Evolutionary conservation across 1,140 invertebrate genomes (phyloP).

Genomic region (Trichoplusia ni): DNA sequence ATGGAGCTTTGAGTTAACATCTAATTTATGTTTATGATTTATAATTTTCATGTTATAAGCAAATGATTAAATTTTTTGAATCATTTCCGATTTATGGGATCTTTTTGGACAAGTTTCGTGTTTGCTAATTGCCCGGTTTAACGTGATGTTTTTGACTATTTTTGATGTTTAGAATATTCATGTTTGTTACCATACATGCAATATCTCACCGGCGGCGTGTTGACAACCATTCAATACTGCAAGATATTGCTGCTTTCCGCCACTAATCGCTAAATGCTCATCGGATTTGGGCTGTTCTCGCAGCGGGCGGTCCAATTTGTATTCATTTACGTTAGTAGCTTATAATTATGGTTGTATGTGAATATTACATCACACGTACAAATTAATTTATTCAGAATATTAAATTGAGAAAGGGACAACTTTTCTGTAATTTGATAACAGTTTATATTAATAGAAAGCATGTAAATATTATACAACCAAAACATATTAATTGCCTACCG

Average conservation of each 20-base stretch:
- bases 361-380: conserved; percentile 17
- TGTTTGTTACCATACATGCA: too few relatives aligned
- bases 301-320: conserved; percentile 17
- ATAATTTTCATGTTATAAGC: too few relatives aligned
- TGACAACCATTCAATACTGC: too few relatives aligned
- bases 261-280: not conserved
- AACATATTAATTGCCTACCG: conserved; percentile 13
- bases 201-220: too few relatives aligned
- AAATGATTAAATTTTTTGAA: too few relatives aligned
- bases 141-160: too few relatives aligned
- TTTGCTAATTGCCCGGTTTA: too few relatives aligned
- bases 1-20: conserved; percentile 2
- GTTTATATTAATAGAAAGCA: conserved; percentile 22
- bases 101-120: too few relatives aligned
- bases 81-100: too few relatives aligned
- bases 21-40: too few relatives aligned
- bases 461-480: conserved; percentile 17
- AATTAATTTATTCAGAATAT: conserved; percentile 26
- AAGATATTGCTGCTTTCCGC: not conserved
- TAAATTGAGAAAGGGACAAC: conserved; percentile 15
- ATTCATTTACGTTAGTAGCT: conserved; percentile 11
- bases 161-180: too few relatives aligned
- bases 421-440: conserved; percentile 21
- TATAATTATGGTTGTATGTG: conserved; percentile 15
- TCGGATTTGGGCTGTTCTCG: not conserved